A percentile compares a stretch with the other conserved stretches of the same genome.
These are phyloP conservation scores for Manis crassicaudata DNA, from an alignment of 2,797 vertebrate genomes.

Conservation along the genomic window DNA sequence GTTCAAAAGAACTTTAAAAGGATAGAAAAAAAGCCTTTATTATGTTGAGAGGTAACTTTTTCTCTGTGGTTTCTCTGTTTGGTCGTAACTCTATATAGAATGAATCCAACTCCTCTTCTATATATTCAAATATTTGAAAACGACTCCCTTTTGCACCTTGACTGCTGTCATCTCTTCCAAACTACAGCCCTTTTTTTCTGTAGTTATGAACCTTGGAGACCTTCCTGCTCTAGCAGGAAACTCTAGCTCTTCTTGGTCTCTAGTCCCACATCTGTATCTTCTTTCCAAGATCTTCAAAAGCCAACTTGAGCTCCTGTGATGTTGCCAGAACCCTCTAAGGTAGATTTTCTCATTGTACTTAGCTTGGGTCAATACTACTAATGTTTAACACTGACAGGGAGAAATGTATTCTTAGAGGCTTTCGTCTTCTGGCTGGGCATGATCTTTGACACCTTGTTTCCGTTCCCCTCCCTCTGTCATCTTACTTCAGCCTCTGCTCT, in stretches of 20 bases:
- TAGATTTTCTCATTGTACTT: slow-evolving; percentile 2
- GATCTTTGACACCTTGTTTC: not conserved
- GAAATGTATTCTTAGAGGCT: not conserved
- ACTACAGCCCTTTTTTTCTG: not conserved
- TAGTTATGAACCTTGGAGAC: not conserved
- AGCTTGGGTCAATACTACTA: not conserved
- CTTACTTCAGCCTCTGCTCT: not conserved
- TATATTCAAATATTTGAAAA: not conserved
- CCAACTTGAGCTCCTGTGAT: not conserved
- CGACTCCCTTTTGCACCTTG: not conserved
- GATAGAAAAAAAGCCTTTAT: slow-evolving; percentile 13
- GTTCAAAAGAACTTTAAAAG: not conserved
- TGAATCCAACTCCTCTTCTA: not conserved
- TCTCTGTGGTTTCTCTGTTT: not conserved
- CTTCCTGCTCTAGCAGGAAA: not conserved
- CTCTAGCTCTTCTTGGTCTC: not conserved
- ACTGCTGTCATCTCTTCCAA: not conserved
- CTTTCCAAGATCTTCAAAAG: not conserved
- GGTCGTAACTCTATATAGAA: not conserved
- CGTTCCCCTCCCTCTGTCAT: not conserved
- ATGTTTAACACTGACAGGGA: not conserved
- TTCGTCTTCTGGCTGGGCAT: not conserved
- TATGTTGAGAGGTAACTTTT: not conserved
- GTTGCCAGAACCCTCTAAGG: not conserved
- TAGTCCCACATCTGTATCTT: not conserved